A percentile compares a stretch with the other conserved stretches of the same genome.
Conservation (phyloP, 2,113 vertebrate species). For the Bostrychus sinensis region DNA sequence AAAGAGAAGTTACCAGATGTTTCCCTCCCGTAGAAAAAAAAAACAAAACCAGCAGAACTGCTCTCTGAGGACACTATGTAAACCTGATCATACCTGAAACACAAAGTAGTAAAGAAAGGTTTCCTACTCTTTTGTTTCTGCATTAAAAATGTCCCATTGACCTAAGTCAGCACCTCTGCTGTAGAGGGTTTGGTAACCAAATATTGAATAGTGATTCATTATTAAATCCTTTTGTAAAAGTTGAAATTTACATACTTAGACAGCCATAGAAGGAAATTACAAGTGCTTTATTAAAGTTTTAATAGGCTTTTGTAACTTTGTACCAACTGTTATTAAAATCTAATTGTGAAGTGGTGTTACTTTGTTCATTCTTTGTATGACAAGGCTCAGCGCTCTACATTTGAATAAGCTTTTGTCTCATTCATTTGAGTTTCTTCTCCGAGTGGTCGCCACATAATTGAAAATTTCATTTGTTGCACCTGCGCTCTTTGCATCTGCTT, state of each 20-base stretch:
- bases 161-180: not conserved
- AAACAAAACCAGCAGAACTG: slow-evolving; percentile 27
- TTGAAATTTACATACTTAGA: not conserved
- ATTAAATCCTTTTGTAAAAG: not conserved
- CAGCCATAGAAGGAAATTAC: not conserved
- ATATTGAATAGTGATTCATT: not conserved
- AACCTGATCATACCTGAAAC: slow-evolving; percentile 5
- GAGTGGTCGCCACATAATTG: slow-evolving; percentile 16
- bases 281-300: not conserved
- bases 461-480: slow-evolving; percentile 18
- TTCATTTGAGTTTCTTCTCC: slow-evolving; percentile 3
- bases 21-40: slow-evolving; percentile 51
- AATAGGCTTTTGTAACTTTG: not conserved
- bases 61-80: slow-evolving; percentile 20
- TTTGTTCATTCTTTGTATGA: not conserved
- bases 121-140: slow-evolving; percentile 16
- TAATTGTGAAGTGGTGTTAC: slow-evolving; percentile 1
- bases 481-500: slow-evolving; percentile 13
- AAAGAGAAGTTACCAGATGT: slow-evolving; percentile 52
- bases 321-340: slow-evolving; percentile 5
- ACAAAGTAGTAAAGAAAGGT: not conserved
- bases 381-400: too few relatives aligned
- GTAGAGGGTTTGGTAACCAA: not conserved
- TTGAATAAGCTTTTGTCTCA: not conserved
- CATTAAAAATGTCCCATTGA: not conserved